Conservation (phyloP, 2,888 invertebrate genomes). For the Ethmia dodecea region DNA sequence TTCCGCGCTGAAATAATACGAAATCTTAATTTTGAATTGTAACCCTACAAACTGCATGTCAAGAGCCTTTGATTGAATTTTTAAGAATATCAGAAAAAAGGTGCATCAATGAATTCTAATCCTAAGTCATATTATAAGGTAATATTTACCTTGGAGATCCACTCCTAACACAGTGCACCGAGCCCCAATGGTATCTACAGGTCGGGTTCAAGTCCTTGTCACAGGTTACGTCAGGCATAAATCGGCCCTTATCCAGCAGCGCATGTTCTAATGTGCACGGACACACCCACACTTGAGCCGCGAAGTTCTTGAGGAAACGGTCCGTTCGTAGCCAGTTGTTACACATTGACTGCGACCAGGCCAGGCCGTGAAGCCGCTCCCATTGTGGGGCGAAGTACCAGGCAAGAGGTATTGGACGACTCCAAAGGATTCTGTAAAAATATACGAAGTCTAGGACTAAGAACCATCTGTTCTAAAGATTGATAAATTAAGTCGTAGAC, state of each 20-base stretch:
- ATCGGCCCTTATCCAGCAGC: constrained; percentile 93
- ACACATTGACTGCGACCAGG: constrained; percentile 91
- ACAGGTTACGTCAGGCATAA: constrained; percentile 92
- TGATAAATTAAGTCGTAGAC: background rate
- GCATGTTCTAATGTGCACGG: constrained; percentile 96
- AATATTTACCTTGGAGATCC: constrained; percentile 87
- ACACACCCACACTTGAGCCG: constrained; percentile 89
- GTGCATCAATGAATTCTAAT: background rate
- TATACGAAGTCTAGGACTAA: no score
- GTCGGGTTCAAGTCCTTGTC: constrained; percentile 94
- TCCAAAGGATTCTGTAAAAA: constrained; percentile 85
- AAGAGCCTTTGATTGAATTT: no score
- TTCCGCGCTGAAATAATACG: constrained; percentile 80
- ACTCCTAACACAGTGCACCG: constrained; percentile 94
- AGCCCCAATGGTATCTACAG: constrained; percentile 92
- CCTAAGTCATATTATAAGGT: background rate
- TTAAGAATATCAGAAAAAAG: no score
- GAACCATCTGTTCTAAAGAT: background rate
- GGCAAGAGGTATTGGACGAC: constrained; percentile 91
- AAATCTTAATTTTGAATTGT: background rate
- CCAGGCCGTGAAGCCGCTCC: constrained; percentile 86
- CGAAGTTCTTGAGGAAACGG: constrained; percentile 89
- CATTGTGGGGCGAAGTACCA: constrained; percentile 97
- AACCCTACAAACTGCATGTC: no score
- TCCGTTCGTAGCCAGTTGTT: constrained; percentile 94